These are phyloP conservation scores for Picus viridis DNA, from an alignment of 2,797 vertebrate species.

Conservation along the genomic window DNA sequence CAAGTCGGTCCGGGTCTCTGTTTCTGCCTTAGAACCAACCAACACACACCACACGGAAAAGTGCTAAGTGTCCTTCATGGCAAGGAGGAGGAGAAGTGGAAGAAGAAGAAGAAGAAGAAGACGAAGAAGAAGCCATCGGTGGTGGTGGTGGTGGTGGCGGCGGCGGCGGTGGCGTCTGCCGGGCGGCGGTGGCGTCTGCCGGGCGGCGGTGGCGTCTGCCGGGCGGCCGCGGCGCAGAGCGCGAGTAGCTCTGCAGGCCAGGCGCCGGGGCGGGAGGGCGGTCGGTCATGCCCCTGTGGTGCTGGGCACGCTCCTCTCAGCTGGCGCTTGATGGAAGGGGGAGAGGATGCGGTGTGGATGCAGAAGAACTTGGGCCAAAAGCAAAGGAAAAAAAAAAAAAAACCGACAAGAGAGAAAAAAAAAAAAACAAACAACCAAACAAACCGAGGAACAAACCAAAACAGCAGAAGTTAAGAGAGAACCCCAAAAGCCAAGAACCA, in stretches of 20 bases:
- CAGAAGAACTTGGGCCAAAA: slow-evolving; percentile 30
- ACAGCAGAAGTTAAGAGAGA: background rate
- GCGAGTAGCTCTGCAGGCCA: too few species aligned
- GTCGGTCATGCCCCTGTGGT: too few species aligned
- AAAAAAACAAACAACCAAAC: too few species aligned
- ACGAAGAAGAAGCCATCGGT: background rate
- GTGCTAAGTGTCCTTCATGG: background rate
- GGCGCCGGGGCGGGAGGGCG: too few species aligned
- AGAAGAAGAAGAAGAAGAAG: background rate
- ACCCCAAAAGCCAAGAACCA: background rate
- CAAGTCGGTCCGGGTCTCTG: slow-evolving; percentile 68
- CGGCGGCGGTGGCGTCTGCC: too few species aligned
- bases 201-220: too few species aligned
- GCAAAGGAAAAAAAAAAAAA: background rate
- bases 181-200: too few species aligned
- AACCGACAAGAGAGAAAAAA: background rate
- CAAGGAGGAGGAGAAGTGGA: background rate
- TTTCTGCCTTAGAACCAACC: background rate
- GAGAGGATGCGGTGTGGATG: background rate
- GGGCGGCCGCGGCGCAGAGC: background rate
- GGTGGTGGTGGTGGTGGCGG: background rate
- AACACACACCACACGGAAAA: background rate
- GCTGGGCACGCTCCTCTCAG: slow-evolving; percentile 11
- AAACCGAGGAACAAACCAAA: background rate
- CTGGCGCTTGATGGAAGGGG: background rate